Conservation (phyloP, 1,140 invertebrate genomes). For the Eumaeus atala region DNA sequence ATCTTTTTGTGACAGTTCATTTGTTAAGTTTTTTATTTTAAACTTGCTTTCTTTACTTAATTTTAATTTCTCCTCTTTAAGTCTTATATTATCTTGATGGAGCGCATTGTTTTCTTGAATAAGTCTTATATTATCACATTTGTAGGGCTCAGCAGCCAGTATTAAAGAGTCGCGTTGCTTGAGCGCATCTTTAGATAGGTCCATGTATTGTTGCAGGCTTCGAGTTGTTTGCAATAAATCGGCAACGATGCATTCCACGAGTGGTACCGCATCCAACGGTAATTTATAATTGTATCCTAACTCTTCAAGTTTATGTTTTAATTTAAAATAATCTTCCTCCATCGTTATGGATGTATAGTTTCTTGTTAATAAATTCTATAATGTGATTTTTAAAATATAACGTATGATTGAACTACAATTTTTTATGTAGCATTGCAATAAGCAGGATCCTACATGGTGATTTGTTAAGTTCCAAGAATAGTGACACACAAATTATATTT, state of each 20-base stretch:
- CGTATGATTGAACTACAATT: neutral
- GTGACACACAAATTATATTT: too few species aligned
- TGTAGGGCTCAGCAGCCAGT: conserved; percentile 79
- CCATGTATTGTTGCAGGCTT: conserved; percentile 86
- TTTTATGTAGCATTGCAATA: too few species aligned
- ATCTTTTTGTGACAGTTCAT: conserved; percentile 58
- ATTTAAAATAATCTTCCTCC: conserved; percentile 54
- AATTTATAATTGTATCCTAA: conserved; percentile 85
- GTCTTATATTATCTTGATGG: conserved; percentile 79
- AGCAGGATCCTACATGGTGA: too few species aligned
- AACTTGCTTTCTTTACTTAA: conserved; percentile 45
- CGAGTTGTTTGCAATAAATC: conserved; percentile 87
- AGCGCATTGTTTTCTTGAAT: conserved; percentile 83
- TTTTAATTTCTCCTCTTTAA: conserved; percentile 75
- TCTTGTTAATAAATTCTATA: too few species aligned
- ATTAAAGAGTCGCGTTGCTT: conserved; percentile 76
- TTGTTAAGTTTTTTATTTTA: conserved; percentile 53
- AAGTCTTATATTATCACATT: conserved; percentile 81
- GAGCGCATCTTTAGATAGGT: conserved; percentile 78
- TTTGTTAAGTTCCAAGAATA: too few species aligned
- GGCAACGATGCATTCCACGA: conserved; percentile 83
- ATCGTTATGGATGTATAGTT: too few species aligned
- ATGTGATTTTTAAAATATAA: neutral
- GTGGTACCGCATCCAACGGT: conserved; percentile 80
- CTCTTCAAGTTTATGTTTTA: conserved; percentile 58